phyloP scores from a whole-genome alignment of 1,140 invertebrate species.

The Drosophila kanapiae region DNA sequence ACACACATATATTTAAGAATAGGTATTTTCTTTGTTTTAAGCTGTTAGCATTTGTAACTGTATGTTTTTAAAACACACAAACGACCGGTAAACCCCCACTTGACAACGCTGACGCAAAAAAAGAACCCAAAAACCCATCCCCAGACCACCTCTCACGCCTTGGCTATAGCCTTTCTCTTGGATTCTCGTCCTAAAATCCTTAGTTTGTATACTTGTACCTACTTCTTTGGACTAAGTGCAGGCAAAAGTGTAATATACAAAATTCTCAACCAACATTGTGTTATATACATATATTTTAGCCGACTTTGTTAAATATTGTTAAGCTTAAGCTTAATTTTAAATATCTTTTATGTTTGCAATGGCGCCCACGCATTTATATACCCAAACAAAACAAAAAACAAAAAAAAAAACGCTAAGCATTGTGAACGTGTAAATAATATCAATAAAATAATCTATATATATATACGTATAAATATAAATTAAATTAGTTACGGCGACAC shows the following conservation, averaged over 20 bases:
- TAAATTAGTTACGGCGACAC: slow-evolving; percentile 31
- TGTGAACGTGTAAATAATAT: slow-evolving; percentile 31
- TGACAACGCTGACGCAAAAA: slow-evolving; percentile 7
- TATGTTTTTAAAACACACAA: slow-evolving; percentile 64
- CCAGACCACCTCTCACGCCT: slow-evolving; percentile 13
- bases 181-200: slow-evolving; percentile 18
- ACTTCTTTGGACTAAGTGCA: slow-evolving; percentile 20
- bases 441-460: not conserved
- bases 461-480: not conserved
- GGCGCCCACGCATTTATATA: slow-evolving; percentile 30
- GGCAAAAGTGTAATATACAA: not conserved
- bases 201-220: slow-evolving; percentile 21
- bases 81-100: slow-evolving; percentile 5
- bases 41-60: slow-evolving; percentile 58
- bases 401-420: slow-evolving; percentile 9
- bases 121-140: not conserved
- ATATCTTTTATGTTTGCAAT: slow-evolving; percentile 35
- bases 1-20: slow-evolving; percentile 12
- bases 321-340: slow-evolving; percentile 52
- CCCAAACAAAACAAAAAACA: not conserved
- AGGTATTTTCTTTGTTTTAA: slow-evolving; percentile 34
- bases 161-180: slow-evolving; percentile 18
- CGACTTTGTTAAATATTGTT: slow-evolving; percentile 77
- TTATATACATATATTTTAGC: slow-evolving; percentile 57
- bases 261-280: slow-evolving; percentile 67